Evolutionary conservation across 2,888 invertebrate genomes (phyloP).

Genomic region (Lycocerus yunnanus): DNA sequence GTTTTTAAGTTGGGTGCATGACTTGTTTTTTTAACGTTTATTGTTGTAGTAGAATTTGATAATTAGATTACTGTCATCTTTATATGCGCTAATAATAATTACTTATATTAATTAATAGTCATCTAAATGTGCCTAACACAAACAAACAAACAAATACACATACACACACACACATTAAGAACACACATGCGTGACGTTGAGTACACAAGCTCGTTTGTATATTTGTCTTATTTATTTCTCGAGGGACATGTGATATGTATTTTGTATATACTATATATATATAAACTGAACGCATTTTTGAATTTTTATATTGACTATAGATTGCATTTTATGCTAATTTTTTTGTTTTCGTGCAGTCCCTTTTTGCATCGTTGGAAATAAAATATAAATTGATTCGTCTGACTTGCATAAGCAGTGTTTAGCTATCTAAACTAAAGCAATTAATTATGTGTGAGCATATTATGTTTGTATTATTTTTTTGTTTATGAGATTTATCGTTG

Average conservation of each 20-base stretch:
- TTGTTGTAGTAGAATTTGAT: constrained; percentile 2
- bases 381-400: constrained; percentile 12
- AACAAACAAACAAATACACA: too few relatives aligned
- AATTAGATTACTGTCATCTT: constrained; percentile 7
- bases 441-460: constrained; percentile 4
- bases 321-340: constrained; percentile 49
- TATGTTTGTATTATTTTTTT: neutral
- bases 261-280: constrained; percentile 44
- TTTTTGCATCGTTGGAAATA: constrained; percentile 20
- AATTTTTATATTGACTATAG: constrained; percentile 51
- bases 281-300: constrained; percentile 51
- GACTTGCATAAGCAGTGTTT: constrained; percentile 29
- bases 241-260: constrained; percentile 55
- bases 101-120: constrained; percentile 10
- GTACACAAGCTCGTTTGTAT: constrained; percentile 32
- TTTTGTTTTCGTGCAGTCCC: constrained; percentile 39
- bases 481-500: neutral
- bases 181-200: constrained; percentile 6
- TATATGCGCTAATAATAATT: constrained; percentile 6
- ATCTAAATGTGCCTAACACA: constrained; percentile 21
- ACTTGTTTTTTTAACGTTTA: constrained; percentile 4
- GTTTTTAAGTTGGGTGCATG: constrained; percentile 13
- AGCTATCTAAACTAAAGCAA: constrained; percentile 16
- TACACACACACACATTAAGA: neutral
- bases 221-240: constrained; percentile 41